Conservation (phyloP, 2,888 invertebrate species). For the Synergus laeviventris region DNA sequence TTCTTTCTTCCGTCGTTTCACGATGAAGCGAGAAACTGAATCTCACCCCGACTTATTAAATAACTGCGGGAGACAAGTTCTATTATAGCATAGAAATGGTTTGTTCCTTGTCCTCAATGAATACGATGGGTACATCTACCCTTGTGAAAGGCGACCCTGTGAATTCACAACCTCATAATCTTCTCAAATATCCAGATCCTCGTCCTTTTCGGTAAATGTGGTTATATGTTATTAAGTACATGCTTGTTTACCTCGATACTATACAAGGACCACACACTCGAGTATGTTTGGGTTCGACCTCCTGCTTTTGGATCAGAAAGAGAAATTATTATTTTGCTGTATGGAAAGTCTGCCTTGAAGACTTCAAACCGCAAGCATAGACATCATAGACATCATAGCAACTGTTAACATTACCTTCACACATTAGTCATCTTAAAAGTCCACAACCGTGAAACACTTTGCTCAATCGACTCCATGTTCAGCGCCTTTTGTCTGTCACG, state of each 20-base stretch:
- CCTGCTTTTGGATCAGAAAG: neutral
- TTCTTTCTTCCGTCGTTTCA: constrained; percentile 49
- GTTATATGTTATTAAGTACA: constrained; percentile 6
- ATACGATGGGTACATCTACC: constrained; percentile 19
- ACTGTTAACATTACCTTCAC: constrained; percentile 11
- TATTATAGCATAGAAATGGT: constrained; percentile 41
- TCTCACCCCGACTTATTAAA: constrained; percentile 60
- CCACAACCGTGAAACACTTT: constrained; percentile 38
- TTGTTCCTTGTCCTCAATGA: constrained; percentile 23
- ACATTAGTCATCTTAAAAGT: constrained; percentile 22
- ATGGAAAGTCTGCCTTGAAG: neutral
- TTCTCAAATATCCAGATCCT: constrained; percentile 26
- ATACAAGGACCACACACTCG: neutral
- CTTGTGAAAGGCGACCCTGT: constrained; percentile 1
- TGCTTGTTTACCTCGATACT: neutral
- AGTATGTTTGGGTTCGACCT: neutral
- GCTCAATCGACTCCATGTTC: constrained; percentile 15
- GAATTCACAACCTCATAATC: neutral
- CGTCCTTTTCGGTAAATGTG: neutral
- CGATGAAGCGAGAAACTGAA: constrained; percentile 57
- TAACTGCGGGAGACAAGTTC: constrained; percentile 45
- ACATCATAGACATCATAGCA: neutral
- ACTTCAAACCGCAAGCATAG: neutral
- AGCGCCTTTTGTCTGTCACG: constrained; percentile 33
- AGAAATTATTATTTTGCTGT: constrained; percentile 1